A percentile compares a stretch with the other conserved stretches of the same genome.
Conservation (phyloP, 2,113 vertebrate genomes). For the Hydrochoerus hydrochaeris region DNA sequence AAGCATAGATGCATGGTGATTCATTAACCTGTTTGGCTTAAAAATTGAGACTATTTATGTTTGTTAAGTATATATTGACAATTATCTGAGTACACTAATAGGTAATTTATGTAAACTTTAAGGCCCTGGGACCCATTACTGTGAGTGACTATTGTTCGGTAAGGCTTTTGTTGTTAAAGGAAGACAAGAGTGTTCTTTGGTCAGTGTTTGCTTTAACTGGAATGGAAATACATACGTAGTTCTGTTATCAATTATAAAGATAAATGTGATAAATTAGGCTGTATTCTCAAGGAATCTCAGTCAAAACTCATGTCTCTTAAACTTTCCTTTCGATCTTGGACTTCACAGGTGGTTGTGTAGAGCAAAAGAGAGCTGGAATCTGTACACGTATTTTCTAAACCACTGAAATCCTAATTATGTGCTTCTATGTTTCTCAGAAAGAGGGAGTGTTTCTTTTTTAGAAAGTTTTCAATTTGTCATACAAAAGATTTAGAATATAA, state of each 20-base stretch:
- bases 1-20: conserved; percentile 28
- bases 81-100: conserved; percentile 37
- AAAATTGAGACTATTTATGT: background rate
- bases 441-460: conserved; percentile 22
- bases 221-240: conserved; percentile 43
- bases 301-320: background rate
- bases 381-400: background rate
- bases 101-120: background rate
- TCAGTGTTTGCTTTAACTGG: conserved; percentile 38
- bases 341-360: background rate
- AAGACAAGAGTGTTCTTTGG: background rate
- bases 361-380: background rate
- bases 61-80: background rate
- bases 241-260: background rate
- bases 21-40: conserved; percentile 32
- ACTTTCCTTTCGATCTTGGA: background rate
- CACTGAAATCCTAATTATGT: background rate
- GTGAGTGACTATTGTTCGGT: conserved; percentile 46
- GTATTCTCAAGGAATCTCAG: background rate
- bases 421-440: background rate
- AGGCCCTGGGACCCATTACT: background rate
- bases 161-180: conserved; percentile 25
- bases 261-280: background rate
- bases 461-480: conserved; percentile 35
- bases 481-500: conserved; percentile 31